A percentile compares a stretch with the other conserved stretches of the same genome.
These are phyloP conservation scores for Brachycybe producta DNA, from an alignment of 2,888 invertebrate species.

Conservation along the genomic window DNA sequence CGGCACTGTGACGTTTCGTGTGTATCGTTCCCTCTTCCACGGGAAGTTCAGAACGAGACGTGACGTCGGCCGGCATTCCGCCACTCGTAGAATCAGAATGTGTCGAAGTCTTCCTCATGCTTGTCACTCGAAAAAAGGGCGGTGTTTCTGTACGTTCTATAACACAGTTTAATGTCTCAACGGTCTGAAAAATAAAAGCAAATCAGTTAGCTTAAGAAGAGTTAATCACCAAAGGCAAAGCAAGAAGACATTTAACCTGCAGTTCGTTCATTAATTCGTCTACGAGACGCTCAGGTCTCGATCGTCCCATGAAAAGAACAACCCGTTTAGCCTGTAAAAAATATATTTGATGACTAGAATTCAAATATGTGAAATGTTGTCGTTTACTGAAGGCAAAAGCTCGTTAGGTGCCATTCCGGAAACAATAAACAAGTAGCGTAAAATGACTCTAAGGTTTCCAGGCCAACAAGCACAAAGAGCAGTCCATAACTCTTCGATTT, in stretches of 20 bases:
- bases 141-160: constrained; percentile 96
- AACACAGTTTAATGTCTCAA: constrained; percentile 87
- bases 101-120: constrained; percentile 70
- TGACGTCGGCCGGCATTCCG: constrained; percentile 25
- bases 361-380: not conserved
- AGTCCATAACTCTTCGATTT: constrained; percentile 92
- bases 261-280: constrained; percentile 96
- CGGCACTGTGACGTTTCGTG: constrained; percentile 61
- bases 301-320: constrained; percentile 78
- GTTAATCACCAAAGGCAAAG: not conserved
- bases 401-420: constrained; percentile 95
- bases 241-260: constrained; percentile 40
- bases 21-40: constrained; percentile 92
- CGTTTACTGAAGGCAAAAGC: constrained; percentile 66
- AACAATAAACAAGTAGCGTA: constrained; percentile 88
- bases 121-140: constrained; percentile 86
- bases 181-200: constrained; percentile 43
- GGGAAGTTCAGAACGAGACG: constrained; percentile 43
- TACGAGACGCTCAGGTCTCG: constrained; percentile 78
- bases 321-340: constrained; percentile 76
- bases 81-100: constrained; percentile 45
- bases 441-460: constrained; percentile 90
- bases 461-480: constrained; percentile 92
- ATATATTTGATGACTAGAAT: not conserved
- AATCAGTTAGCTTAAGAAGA: not conserved